These are phyloP conservation scores for Dinocampus coccinellae DNA, from an alignment of 2,888 invertebrate species.

Conservation along the genomic window DNA sequence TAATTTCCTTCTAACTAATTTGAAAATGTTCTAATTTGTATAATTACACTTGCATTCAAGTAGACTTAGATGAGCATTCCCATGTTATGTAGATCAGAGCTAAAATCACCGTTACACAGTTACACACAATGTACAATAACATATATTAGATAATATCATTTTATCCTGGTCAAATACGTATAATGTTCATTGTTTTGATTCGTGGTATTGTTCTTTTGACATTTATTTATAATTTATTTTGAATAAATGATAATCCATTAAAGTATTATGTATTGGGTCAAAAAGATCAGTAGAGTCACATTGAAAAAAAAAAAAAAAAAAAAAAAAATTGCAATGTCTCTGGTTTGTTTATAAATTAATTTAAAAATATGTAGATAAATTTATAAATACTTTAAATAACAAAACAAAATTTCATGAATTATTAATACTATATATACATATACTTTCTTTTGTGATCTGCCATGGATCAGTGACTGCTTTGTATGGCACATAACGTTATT, in stretches of 20 bases:
- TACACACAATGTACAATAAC: background rate
- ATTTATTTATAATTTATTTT: background rate
- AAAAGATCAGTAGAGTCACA: background rate
- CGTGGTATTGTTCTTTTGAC: background rate
- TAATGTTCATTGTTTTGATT: background rate
- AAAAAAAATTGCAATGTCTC: background rate
- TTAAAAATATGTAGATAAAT: slow-evolving; percentile 1
- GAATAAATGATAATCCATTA: background rate
- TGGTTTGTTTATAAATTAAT: background rate
- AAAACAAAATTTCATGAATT: background rate
- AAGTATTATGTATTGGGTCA: background rate
- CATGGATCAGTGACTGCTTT: slow-evolving; percentile 26
- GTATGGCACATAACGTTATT: slow-evolving; percentile 2
- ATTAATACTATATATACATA: background rate
- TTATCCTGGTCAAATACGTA: background rate
- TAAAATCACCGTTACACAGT: background rate
- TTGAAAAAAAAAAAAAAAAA: background rate
- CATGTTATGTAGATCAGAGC: background rate
- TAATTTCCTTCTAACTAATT: background rate
- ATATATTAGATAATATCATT: background rate
- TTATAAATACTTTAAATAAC: background rate
- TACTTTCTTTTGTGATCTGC: slow-evolving; percentile 11
- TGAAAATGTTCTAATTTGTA: background rate
- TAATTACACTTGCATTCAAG: background rate
- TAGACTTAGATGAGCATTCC: background rate